phyloP scores from a whole-genome alignment of 2,888 invertebrate genomes.

The Mesorhabditis sp. region DNA sequence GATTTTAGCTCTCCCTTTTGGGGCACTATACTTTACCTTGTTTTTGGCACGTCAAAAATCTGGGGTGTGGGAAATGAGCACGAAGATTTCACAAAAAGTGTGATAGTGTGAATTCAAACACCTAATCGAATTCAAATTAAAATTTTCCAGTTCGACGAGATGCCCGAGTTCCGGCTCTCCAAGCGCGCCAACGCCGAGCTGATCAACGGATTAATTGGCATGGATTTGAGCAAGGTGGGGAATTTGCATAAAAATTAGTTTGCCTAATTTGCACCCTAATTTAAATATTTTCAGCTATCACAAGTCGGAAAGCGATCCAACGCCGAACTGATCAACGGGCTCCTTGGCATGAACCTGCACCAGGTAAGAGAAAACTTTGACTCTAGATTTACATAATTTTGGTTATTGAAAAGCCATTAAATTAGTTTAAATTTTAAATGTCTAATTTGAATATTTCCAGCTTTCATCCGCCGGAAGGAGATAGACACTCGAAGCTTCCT shows the following conservation, averaged over 20 bases:
- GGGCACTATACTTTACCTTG: too few species aligned
- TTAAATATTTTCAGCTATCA: constrained; percentile 19
- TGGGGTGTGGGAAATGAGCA: too few species aligned
- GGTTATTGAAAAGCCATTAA: too few species aligned
- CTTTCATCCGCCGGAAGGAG: constrained; percentile 2
- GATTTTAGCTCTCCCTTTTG: too few species aligned
- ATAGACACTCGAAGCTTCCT: not conserved
- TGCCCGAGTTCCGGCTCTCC: constrained; percentile 26
- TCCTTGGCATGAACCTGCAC: constrained; percentile 55
- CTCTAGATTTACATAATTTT: too few species aligned
- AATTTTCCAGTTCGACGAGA: constrained; percentile 21
- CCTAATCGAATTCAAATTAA: constrained; percentile 10
- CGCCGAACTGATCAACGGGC: constrained; percentile 56
- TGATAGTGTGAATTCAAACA: too few species aligned
- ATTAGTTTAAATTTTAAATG: too few species aligned
- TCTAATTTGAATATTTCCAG: not conserved
- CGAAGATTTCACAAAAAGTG: too few species aligned
- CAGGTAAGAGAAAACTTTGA: constrained; percentile 20
- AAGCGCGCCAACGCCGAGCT: constrained; percentile 53
- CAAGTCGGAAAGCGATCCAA: constrained; percentile 55
- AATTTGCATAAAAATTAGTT: not conserved
- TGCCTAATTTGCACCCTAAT: not conserved
- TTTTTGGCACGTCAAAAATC: too few species aligned
- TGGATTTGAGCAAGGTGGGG: constrained; percentile 47
- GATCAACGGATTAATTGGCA: constrained; percentile 55